These are phyloP conservation scores for Galaxea fascicularis DNA, from an alignment of 92 coral and sea anemone species.

Conservation along the genomic window DNA sequence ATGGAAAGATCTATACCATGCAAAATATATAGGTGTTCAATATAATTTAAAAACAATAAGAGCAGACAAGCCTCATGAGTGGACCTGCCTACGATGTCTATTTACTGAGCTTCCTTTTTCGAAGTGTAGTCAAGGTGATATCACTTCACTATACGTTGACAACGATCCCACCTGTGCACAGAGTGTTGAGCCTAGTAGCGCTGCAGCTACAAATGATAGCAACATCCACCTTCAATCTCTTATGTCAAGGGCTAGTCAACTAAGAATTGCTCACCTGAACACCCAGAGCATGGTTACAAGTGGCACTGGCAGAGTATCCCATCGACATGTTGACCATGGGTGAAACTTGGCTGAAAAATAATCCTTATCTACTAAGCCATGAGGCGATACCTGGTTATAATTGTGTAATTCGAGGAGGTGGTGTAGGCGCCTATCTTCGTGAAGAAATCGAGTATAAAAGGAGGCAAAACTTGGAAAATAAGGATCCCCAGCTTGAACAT, in stretches of 20 bases:
- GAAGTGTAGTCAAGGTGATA: slow-evolving; percentile 11
- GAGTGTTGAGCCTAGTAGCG: background rate
- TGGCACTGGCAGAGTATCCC: slow-evolving; percentile 58
- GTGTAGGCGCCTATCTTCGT: slow-evolving; percentile 61
- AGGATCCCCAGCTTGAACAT: slow-evolving; percentile 59
- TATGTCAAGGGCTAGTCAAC: slow-evolving; percentile 32
- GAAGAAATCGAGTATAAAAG: slow-evolving; percentile 54
- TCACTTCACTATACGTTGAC: background rate
- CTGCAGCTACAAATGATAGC: slow-evolving; percentile 3
- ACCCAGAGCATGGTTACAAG: slow-evolving; percentile 57
- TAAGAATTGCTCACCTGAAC: slow-evolving; percentile 53
- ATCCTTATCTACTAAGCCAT: slow-evolving; percentile 50
- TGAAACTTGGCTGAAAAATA: slow-evolving; percentile 70
- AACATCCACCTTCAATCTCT: slow-evolving; percentile 37
- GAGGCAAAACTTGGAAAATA: slow-evolving; percentile 55
- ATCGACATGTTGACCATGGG: slow-evolving; percentile 63
- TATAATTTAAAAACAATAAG: background rate
- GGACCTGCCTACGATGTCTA: slow-evolving; percentile 26
- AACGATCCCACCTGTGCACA: background rate
- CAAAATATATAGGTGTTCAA: background rate
- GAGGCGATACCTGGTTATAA: slow-evolving; percentile 59
- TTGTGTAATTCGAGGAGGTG: slow-evolving; percentile 52
- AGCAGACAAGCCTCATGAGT: slow-evolving; percentile 1
- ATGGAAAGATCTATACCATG: background rate
- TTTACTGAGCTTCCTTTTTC: slow-evolving; percentile 13